Percentiles rank a stretch among this genome's conserved stretches.
Evolutionary conservation across 2,797 vertebrate species (phyloP).

Genomic region (Takifugu ocellatus): DNA sequence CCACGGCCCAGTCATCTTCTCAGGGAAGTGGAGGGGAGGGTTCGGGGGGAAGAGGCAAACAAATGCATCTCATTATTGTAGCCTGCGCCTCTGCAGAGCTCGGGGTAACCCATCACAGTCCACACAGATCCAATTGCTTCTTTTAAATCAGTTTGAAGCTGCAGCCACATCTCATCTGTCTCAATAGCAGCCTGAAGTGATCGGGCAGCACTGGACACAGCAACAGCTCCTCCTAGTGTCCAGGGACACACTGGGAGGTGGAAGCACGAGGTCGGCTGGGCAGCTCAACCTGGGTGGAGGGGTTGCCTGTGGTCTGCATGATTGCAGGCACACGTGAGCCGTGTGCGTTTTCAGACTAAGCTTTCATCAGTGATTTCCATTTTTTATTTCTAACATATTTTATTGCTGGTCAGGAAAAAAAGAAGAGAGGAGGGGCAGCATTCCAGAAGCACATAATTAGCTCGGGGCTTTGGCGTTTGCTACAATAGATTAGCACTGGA

Average conservation of each 20-base stretch:
- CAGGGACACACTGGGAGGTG: slow-evolving; percentile 6
- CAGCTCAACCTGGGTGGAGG: slow-evolving; percentile 19
- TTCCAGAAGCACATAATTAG: slow-evolving; percentile 67
- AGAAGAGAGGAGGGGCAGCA: slow-evolving; percentile 61
- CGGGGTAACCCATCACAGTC: slow-evolving; percentile 78
- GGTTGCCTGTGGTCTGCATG: slow-evolving; percentile 36
- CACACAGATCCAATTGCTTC: slow-evolving; percentile 77
- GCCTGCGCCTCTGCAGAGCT: slow-evolving; percentile 72
- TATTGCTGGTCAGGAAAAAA: slow-evolving; percentile 70
- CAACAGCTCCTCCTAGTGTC: slow-evolving; percentile 79
- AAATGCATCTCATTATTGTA: slow-evolving; percentile 81
- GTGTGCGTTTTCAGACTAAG: neutral
- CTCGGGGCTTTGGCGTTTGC: slow-evolving; percentile 65
- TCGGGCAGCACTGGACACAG: slow-evolving; percentile 52
- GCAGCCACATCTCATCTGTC: slow-evolving; percentile 77
- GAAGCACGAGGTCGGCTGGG: slow-evolving; percentile 19
- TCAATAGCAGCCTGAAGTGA: slow-evolving; percentile 54
- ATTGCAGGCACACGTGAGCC: slow-evolving; percentile 11
- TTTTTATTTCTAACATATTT: slow-evolving; percentile 43
- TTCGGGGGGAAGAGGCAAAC: slow-evolving; percentile 59
- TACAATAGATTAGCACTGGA: slow-evolving; percentile 58
- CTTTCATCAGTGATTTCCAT: neutral
- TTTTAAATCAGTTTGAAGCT: slow-evolving; percentile 80
- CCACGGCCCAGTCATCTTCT: slow-evolving; percentile 72
- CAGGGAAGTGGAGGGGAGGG: slow-evolving; percentile 33